Evolutionary conservation across 92 coral and sea anemone species (phyloP).

Genomic region (Meandrina meandrites): DNA sequence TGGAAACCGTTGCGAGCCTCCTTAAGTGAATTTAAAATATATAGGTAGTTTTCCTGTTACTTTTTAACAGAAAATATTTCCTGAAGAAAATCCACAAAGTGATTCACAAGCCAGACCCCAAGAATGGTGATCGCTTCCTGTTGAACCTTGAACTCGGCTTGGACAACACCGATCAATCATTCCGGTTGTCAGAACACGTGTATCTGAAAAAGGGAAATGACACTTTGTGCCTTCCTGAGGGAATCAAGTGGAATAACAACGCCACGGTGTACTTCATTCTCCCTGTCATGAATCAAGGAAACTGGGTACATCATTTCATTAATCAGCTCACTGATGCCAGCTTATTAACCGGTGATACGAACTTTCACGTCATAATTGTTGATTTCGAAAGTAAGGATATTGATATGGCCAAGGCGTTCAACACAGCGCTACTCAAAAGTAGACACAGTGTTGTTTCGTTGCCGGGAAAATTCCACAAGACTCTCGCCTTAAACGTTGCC

Average conservation of each 20-base stretch:
- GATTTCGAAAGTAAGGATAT: slow-evolving; percentile 53
- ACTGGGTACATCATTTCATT: slow-evolving; percentile 39
- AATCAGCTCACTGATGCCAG: slow-evolving; percentile 19
- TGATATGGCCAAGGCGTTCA: slow-evolving; percentile 29
- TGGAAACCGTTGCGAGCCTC: too few species aligned
- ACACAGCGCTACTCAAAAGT: slow-evolving; percentile 25
- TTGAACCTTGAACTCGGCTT: slow-evolving; percentile 30
- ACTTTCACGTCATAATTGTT: slow-evolving; percentile 43
- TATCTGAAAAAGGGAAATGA: slow-evolving; percentile 28
- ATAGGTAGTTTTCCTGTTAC: too few species aligned
- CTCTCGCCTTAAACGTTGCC: slow-evolving; percentile 48
- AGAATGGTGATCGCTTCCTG: slow-evolving; percentile 50
- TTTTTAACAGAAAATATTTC: slow-evolving; percentile 20
- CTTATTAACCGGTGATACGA: slow-evolving; percentile 20
- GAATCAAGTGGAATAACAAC: slow-evolving; percentile 12
- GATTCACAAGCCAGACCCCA: slow-evolving; percentile 35
- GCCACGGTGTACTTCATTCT: slow-evolving; percentile 28
- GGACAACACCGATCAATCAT: background rate
- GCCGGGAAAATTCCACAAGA: slow-evolving; percentile 37
- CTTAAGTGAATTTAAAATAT: too few species aligned
- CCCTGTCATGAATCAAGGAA: slow-evolving; percentile 42
- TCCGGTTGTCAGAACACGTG: slow-evolving; percentile 44
- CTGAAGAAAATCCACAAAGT: slow-evolving; percentile 34
- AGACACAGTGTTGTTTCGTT: slow-evolving; percentile 21
- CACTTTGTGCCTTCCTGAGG: slow-evolving; percentile 45